A percentile compares a stretch with the other conserved stretches of the same genome.
Conservation (phyloP, 30 jellyfish, hydroid and myxozoan genomes). For the Hydractinia echinata region DNA sequence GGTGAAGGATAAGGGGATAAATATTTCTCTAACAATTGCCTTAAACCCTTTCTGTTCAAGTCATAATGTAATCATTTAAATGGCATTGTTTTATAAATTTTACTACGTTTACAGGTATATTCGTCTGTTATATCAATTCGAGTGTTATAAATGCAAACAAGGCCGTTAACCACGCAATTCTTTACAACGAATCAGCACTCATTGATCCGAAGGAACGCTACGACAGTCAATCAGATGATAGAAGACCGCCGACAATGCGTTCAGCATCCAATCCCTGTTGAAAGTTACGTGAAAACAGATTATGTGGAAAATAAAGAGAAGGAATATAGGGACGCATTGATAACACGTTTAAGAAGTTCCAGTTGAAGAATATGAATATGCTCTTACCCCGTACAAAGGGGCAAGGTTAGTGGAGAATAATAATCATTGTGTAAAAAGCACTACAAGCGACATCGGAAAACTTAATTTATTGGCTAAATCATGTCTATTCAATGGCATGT, state of each 20-base stretch:
- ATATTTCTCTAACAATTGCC: background rate
- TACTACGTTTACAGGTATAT: conserved; percentile 2
- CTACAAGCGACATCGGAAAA: no score
- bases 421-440: no score
- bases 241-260: no score
- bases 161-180: conserved; percentile 24
- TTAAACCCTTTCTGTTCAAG: no score
- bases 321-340: background rate
- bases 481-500: no score
- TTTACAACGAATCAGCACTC: conserved; percentile 27
- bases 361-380: background rate
- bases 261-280: background rate
- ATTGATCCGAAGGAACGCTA: conserved; percentile 2
- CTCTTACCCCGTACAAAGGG: no score
- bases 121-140: conserved; percentile 36
- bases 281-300: background rate
- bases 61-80: no score
- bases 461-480: no score
- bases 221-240: no score
- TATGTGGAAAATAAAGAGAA: background rate
- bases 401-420: no score
- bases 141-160: conserved; percentile 25
- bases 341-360: background rate
- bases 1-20: background rate
- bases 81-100: no score